phyloP scores from a whole-genome alignment of 2,113 vertebrate genomes.

The Anguilla rostrata region DNA sequence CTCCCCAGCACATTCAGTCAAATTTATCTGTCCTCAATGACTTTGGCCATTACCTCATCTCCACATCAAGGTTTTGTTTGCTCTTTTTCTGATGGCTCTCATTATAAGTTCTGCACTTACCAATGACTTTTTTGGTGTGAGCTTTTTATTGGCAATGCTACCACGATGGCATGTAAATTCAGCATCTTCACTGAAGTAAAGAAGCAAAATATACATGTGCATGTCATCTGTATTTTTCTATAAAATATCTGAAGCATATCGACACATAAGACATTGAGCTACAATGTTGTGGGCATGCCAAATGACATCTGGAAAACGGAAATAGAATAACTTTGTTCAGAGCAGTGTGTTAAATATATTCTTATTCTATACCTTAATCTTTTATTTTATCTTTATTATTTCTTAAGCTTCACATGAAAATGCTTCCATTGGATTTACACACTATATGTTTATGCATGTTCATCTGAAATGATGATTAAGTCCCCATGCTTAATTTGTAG shows the following conservation, averaged over 20 bases:
- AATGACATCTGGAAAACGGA: not conserved
- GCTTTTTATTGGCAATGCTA: not conserved
- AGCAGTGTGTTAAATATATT: not conserved
- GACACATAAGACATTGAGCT: not conserved
- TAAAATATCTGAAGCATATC: not conserved
- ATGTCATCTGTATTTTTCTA: too few relatives aligned
- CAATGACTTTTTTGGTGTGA: not conserved
- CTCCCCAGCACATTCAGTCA: slow-evolving; percentile 35
- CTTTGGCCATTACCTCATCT: not conserved
- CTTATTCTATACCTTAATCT: not conserved
- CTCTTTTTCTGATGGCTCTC: not conserved
- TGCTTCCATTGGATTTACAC: not conserved
- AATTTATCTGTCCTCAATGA: slow-evolving; percentile 43
- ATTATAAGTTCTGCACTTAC: not conserved
- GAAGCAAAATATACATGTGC: too few relatives aligned
- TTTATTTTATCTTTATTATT: not conserved
- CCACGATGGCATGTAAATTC: not conserved
- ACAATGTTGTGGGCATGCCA: not conserved
- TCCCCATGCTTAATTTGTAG: too few relatives aligned
- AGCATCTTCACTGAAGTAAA: not conserved
- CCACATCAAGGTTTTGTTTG: not conserved
- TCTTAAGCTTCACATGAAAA: not conserved
- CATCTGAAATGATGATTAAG: not conserved
- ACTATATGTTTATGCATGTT: not conserved
- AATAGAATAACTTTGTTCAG: not conserved